Evolutionary conservation across 2,888 invertebrate species (phyloP), one percentile per base, ranked within the genome.

Genomic region (Volucella bombylans): DNA sequence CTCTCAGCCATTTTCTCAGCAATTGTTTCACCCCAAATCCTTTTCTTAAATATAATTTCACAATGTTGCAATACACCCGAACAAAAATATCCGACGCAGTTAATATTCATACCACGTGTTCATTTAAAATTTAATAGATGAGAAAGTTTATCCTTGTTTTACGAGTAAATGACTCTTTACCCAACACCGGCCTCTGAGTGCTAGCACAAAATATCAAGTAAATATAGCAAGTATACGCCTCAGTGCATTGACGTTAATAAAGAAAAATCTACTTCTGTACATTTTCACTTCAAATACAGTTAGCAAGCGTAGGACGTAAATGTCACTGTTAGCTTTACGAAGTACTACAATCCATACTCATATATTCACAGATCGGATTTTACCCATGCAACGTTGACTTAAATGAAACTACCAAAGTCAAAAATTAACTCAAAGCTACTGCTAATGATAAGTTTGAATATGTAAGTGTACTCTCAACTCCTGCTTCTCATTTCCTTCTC

Each of bases 221-320:
- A 78, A 79, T 59, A 67, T 11, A n/a, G n/a, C 39, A 73, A 14
- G 79, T 54, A 67, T 67, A 73, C 72, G 65, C 39, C 57, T 6
- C 14, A 12, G 31, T 50, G 55, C 31, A 50, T 47, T 41, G 1
- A 18, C 11, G 15, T 69, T 54, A 52, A 23, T 43, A 18, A 59
- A 18, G 15, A 55, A 12, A 15, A 45, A 45, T 15, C 38, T 15
- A 47, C 12, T n/a, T 61, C 38, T 43, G n/a, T 52, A 14, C 15
- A 12, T 43, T 43, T 59, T 12, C 59, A 59, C 59, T 59, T 14
- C 18, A 41, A 12, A 59, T 41, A 12, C 59, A 59, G 1, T 14
- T 10, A 18, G 39, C 12, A 41, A 41, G 57, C 15, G 12, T 57
- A 14, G 38, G 23, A 23, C 23, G 18, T 39, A 61, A 45, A 12